A percentile compares a stretch with the other conserved stretches of the same genome.
These are phyloP conservation scores for Apodemia duryi DNA, from an alignment of 2,888 invertebrate species.

Conservation along the genomic window DNA sequence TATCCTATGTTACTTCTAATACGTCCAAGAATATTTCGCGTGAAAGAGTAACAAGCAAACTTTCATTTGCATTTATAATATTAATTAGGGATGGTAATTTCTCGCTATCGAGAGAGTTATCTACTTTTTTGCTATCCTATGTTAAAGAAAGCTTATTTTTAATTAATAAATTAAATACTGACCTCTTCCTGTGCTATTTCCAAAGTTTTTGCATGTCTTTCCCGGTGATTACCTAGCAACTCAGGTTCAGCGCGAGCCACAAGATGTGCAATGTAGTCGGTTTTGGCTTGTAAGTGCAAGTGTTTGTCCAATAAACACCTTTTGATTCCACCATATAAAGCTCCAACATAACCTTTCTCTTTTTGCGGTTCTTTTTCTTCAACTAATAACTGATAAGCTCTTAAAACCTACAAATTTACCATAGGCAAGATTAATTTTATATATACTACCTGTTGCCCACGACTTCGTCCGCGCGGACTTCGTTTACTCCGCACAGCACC, in stretches of 20 bases:
- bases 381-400: constrained; percentile 92
- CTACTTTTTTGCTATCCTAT: too few relatives aligned
- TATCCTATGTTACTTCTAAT: too few relatives aligned
- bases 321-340: constrained; percentile 91
- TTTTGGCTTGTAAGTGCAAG: constrained; percentile 92
- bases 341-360: constrained; percentile 93
- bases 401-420: constrained; percentile 70
- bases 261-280: constrained; percentile 92
- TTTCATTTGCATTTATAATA: too few relatives aligned
- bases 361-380: constrained; percentile 90
- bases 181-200: constrained; percentile 97
- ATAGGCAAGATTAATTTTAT: neutral
- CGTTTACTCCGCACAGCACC: too few relatives aligned
- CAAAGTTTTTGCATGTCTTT: constrained; percentile 96
- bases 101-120: too few relatives aligned
- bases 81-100: too few relatives aligned
- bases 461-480: too few relatives aligned
- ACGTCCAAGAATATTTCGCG: too few relatives aligned
- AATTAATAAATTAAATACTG: too few relatives aligned
- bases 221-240: constrained; percentile 90
- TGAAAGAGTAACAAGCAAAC: too few relatives aligned
- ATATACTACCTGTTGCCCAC: neutral
- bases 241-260: constrained; percentile 96
- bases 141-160: too few relatives aligned
- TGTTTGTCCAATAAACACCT: constrained; percentile 92